phyloP scores from a whole-genome alignment of 2,888 invertebrate species.

The Dorcus parallelipipedus region DNA sequence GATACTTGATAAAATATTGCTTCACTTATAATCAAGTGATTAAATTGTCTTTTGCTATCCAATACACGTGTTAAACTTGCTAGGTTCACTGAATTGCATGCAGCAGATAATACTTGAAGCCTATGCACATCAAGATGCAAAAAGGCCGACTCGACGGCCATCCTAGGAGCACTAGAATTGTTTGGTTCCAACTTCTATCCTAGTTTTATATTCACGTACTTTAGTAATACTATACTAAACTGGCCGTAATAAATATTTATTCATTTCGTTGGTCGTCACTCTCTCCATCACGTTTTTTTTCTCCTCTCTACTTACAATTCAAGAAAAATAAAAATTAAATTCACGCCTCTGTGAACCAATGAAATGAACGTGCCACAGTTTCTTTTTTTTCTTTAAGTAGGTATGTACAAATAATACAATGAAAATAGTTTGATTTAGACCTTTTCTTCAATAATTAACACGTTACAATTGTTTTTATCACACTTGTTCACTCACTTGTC shows the following conservation, averaged over 20 bases:
- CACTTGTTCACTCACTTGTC: conserved; percentile 34
- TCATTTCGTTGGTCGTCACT: conserved; percentile 34
- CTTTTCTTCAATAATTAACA: conserved; percentile 39
- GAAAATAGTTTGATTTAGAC: conserved; percentile 51
- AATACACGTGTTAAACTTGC: conserved; percentile 35
- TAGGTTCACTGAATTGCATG: conserved; percentile 47
- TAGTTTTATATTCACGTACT: conserved; percentile 36
- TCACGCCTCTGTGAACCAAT: conserved; percentile 22
- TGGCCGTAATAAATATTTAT: conserved; percentile 55
- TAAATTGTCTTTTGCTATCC: neutral
- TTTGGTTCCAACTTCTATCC: conserved; percentile 48
- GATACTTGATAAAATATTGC: neutral
- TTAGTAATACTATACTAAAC: conserved; percentile 68
- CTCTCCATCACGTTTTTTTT: neutral
- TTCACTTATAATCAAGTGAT: neutral
- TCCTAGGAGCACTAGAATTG: conserved; percentile 44
- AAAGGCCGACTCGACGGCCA: conserved; percentile 37
- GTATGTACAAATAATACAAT: conserved; percentile 50
- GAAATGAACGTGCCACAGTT: conserved; percentile 24
- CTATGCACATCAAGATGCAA: conserved; percentile 48
- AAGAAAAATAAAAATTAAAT: neutral
- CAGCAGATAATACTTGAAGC: conserved; percentile 47
- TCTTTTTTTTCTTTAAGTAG: conserved; percentile 13
- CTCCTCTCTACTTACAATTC: neutral
- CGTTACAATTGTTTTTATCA: conserved; percentile 33